These are phyloP conservation scores for Oscheius sp. DNA, from an alignment of 1,140 invertebrate species.

Conservation along the genomic window DNA sequence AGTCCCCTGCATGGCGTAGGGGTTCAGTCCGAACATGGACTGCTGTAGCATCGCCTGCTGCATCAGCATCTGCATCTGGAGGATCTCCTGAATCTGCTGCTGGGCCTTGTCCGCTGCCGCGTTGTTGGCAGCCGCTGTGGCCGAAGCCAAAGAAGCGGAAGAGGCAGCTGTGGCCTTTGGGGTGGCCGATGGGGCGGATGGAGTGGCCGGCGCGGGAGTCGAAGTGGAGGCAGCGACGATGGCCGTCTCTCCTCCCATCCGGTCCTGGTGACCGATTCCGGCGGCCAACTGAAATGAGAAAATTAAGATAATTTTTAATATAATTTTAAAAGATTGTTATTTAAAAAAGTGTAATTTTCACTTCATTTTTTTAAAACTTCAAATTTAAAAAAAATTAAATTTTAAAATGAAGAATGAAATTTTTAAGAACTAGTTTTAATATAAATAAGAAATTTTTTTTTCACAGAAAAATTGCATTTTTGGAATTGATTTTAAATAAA, in stretches of 20 bases:
- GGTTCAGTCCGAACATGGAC: neutral
- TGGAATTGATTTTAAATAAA: too few species aligned
- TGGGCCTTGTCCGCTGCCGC: neutral
- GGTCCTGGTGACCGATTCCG: neutral
- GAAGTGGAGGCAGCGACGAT: neutral
- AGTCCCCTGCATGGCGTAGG: neutral
- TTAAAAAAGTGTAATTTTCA: too few species aligned
- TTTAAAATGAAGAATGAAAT: too few species aligned
- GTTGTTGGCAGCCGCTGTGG: neutral
- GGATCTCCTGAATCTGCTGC: neutral
- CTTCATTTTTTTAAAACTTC: too few species aligned
- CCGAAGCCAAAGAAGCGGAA: neutral
- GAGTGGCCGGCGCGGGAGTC: neutral
- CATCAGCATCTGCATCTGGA: slow-evolving; percentile 11
- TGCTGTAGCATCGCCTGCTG: slow-evolving; percentile 20
- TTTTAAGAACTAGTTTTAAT: too few species aligned
- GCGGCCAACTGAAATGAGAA: slow-evolving; percentile 2
- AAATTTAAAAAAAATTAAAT: too few species aligned
- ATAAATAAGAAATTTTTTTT: too few species aligned
- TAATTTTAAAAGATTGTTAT: too few species aligned
- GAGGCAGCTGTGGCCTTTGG: neutral
- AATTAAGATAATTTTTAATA: too few species aligned
- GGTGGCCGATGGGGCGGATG: slow-evolving; percentile 1
- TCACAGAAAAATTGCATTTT: too few species aligned
- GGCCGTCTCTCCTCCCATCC: slow-evolving; percentile 5